These are phyloP conservation scores for Poeciliopsis occidentalis DNA, from an alignment of 2,113 vertebrate species.

Conservation along the genomic window DNA sequence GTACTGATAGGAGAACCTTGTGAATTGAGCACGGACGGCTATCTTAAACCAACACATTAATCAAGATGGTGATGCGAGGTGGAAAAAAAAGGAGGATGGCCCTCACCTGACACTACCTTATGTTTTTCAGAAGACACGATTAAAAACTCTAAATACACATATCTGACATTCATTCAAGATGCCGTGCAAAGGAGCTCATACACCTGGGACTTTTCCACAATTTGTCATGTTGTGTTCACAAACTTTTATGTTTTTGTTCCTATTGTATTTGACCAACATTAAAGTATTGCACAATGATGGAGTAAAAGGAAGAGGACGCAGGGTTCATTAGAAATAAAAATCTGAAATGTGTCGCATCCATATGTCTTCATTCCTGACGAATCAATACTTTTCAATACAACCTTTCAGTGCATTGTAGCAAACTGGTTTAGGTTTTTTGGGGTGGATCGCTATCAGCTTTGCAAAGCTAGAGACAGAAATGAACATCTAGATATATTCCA, in stretches of 20 bases:
- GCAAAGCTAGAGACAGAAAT: neutral
- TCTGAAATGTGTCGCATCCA: too few species aligned
- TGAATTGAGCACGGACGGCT: conserved; percentile 27
- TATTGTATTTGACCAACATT: too few species aligned
- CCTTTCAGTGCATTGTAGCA: neutral
- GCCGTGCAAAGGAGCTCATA: neutral
- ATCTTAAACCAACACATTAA: conserved; percentile 69
- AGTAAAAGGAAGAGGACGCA: neutral
- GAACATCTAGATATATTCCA: neutral
- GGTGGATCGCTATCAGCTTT: neutral
- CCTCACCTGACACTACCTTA: neutral
- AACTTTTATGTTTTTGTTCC: neutral
- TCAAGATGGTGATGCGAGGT: conserved; percentile 34
- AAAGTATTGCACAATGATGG: neutral
- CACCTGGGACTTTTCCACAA: neutral
- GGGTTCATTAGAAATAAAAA: too few species aligned
- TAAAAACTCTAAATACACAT: neutral
- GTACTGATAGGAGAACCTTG: conserved; percentile 33
- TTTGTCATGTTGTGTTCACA: neutral
- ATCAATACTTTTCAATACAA: too few species aligned
- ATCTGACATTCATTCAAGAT: neutral
- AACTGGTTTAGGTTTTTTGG: neutral
- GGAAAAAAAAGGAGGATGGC: conserved; percentile 11
- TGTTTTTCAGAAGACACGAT: neutral
- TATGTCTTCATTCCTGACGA: too few species aligned